Percentiles rank a stretch among this genome's conserved stretches.
Evolutionary conservation across 35 echinoderm and acorn worm genomes (phyloP).

Genomic region (Lytechinus variegatus): DNA sequence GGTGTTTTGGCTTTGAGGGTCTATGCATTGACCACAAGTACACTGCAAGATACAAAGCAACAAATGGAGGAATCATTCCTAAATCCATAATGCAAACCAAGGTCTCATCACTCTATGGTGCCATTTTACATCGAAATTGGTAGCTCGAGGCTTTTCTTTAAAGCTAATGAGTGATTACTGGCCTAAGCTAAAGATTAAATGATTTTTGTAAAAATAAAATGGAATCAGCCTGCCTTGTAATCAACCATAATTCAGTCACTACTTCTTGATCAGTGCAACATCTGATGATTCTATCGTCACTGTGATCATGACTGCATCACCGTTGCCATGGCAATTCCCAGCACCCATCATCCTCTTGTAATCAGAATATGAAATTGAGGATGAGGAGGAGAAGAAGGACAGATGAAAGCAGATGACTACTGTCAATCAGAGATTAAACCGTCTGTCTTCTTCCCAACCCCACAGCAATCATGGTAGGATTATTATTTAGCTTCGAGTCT

Average conservation of each 20-base stretch:
- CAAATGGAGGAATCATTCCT: too few species aligned
- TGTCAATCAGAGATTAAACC: background rate
- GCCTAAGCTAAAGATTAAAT: too few species aligned
- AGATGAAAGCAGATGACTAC: background rate
- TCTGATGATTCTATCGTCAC: background rate
- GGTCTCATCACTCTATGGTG: too few species aligned
- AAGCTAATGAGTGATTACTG: too few species aligned
- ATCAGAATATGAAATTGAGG: background rate
- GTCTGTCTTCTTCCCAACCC: background rate
- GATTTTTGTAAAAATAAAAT: background rate
- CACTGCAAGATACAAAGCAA: too few species aligned
- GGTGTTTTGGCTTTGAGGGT: too few species aligned
- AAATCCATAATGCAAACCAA: too few species aligned
- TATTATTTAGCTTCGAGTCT: conserved; percentile 12
- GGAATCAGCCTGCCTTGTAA: background rate
- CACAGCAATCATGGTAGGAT: background rate
- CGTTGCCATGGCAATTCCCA: background rate
- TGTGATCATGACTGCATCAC: background rate
- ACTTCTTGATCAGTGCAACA: background rate
- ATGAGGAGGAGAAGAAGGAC: background rate
- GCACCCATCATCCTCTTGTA: conserved; percentile 9
- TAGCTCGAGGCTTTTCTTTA: too few species aligned
- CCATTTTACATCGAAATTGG: too few species aligned
- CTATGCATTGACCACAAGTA: too few species aligned
- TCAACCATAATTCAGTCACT: background rate